Base-by-base conservation (phyloP, 2,113 vertebrate species). In the Proterorhinus semilunaris region DNA sequence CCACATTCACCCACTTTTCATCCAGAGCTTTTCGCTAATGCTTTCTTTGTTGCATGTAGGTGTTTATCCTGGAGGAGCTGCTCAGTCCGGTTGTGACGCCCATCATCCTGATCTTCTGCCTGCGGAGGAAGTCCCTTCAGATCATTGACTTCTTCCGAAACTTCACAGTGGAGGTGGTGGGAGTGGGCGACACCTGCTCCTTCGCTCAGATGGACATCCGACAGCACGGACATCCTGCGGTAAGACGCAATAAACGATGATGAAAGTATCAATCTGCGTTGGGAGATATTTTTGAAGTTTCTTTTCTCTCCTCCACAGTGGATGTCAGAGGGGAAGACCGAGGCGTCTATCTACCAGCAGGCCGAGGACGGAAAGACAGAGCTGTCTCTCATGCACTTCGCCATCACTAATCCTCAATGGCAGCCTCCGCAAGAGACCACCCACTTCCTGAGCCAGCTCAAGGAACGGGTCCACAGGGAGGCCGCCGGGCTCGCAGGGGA, bases 131-230 rank as follows among this genome's bases (percentile, higher is more conserved):
- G 88, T 96, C 98, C 53, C 88, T 99, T 71, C 96, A 99, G 88
- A 99, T 99, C n/a, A 97, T 99, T 27, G 96, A 99, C 81, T 99
- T 99, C 87, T 99, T 99, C 88, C 92, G 97, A 65, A 99, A 99
- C 89, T 99, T 99, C 86, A 98, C 97, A 0, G 96, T 99, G 73
- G 98, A 98, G 88, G 98, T 99, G 21, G 91, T 98, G 7, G 97
- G 98, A 0, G 98, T 98, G 8, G 98, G 98, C 0, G 98, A 99
- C 85, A 99, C 96, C 61, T 99, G 97, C 82, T 99, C 98, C 50
- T 99, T 99, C 8, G 97, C 98, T 50, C 98, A 99, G 91, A 99
- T 99, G 98, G 97, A 99, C 0, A 95, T 99, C 75, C 95, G 98
- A 48, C 96, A 98, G 81, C 98, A 99, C 0, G 98, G 98, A 59